Evolutionary conservation across 2,888 invertebrate species (phyloP), one percentile per base, ranked within the genome.

Genomic region (Saturnia japonica): DNA sequence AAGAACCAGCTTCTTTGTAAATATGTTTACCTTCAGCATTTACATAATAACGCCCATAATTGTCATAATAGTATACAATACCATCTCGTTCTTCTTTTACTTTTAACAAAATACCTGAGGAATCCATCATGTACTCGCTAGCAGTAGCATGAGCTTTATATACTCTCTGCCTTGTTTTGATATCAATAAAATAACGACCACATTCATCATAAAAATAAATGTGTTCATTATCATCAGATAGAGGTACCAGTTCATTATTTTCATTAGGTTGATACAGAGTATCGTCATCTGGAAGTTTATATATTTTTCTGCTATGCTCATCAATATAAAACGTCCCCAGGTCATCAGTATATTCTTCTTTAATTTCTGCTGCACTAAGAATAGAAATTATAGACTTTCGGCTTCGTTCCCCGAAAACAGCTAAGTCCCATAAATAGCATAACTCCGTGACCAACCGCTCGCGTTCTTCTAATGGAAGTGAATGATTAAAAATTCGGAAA

Each of bases 91-190:
- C 84, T 81, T 93, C 94, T 80, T 91, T 91, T 19, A 86, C 76
- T 82, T 94, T 93, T 69, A 93, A 71, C 67, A 94, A 80, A 43
- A 86, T 78, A 54, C 94, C 94, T 47, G 87, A 75, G n/a, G 86
- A 83, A 73, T 90, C 90, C 90, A 94, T 88, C 85, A 91, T 88
- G 73, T 90, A 94, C 77, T 94, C 94, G 77, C 93, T 93, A 7
- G 91, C 87, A 73, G 85, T 84, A 42, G 77, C 84, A 75, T 88
- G 85, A 71, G 91, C 89, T 85, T 91, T 94, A 72, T 94, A 94
- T 64, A 92, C 80, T 75, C 90, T 83, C 76, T 91, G 87, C 75
- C 86, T 87, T 40, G 87, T 87, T 72, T 82, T 85, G 9, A 75
- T 54, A 68, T 93, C 88, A 42, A 90, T 75, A 75, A 81, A 94